Evolutionary conservation across 2,888 invertebrate species (phyloP).

Genomic region (Autographa gamma): DNA sequence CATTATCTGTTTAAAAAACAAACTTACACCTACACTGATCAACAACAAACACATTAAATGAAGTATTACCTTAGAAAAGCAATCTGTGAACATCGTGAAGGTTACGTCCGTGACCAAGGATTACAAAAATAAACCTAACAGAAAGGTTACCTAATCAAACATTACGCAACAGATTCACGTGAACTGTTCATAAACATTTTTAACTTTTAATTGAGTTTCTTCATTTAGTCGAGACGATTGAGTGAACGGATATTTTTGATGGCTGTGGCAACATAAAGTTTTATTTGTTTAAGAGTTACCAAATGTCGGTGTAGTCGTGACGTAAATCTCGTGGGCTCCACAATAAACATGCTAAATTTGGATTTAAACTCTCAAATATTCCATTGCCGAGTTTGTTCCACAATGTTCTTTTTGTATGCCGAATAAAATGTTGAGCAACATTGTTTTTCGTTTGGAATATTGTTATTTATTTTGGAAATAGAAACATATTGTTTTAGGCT

Average conservation of each 20-base stretch:
- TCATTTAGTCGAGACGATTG: constrained; percentile 63
- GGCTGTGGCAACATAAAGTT: constrained; percentile 58
- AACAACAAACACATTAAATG: constrained; percentile 35
- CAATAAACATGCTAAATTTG: constrained; percentile 33
- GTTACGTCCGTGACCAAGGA: constrained; percentile 50
- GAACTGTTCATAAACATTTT: constrained; percentile 64
- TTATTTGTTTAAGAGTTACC: constrained; percentile 40
- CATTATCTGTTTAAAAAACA: background rate
- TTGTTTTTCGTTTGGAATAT: constrained; percentile 10
- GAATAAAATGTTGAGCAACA: constrained; percentile 17
- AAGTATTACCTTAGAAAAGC: constrained; percentile 17
- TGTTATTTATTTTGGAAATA: background rate
- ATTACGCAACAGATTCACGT: constrained; percentile 69
- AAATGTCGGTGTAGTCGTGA: constrained; percentile 27
- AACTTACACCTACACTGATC: constrained; percentile 10
- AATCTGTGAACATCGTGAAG: constrained; percentile 12
- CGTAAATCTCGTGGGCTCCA: constrained; percentile 13
- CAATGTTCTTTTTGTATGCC: constrained; percentile 16
- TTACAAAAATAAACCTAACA: constrained; percentile 62
- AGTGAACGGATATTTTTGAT: constrained; percentile 62
- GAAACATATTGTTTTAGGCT: background rate
- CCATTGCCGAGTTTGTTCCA: constrained; percentile 4
- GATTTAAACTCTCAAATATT: constrained; percentile 18
- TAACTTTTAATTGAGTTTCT: constrained; percentile 73
- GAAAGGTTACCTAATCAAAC: constrained; percentile 54